Percentiles rank a stretch among this genome's conserved stretches.
Conservation (phyloP, 2,888 invertebrate species). For the Anorthoa munda region DNA sequence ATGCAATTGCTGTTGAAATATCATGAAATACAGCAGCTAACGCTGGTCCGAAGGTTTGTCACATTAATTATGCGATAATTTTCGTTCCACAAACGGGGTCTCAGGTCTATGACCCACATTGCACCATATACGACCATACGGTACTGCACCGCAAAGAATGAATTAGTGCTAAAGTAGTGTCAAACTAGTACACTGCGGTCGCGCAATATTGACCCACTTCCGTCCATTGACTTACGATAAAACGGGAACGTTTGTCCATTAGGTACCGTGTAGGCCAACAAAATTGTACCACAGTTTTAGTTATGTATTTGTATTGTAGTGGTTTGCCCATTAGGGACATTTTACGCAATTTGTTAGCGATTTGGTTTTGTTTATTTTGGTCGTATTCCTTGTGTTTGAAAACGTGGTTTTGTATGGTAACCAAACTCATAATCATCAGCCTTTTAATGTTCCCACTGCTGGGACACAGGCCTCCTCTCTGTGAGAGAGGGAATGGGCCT, state of each 20-base stretch:
- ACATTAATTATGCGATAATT: not conserved
- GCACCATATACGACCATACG: slow-evolving; percentile 36
- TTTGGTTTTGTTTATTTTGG: slow-evolving; percentile 18
- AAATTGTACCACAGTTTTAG: slow-evolving; percentile 36
- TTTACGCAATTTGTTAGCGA: slow-evolving; percentile 11
- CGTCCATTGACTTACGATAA: slow-evolving; percentile 60
- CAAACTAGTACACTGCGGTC: slow-evolving; percentile 50
- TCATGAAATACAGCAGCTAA: not conserved
- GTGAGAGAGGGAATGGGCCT: too few species aligned
- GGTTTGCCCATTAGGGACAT: slow-evolving; percentile 34
- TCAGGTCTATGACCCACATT: slow-evolving; percentile 31
- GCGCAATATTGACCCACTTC: slow-evolving; percentile 64
- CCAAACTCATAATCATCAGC: too few species aligned
- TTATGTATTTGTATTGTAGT: slow-evolving; percentile 36
- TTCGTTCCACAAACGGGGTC: not conserved
- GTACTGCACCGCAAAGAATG: slow-evolving; percentile 46
- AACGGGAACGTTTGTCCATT: slow-evolving; percentile 57
- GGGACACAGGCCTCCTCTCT: too few species aligned
- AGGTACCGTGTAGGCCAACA: slow-evolving; percentile 51
- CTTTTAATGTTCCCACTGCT: too few species aligned
- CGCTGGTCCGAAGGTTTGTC: not conserved
- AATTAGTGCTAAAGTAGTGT: slow-evolving; percentile 48
- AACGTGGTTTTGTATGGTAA: not conserved
- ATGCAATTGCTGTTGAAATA: not conserved
- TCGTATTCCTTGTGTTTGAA: not conserved